phyloP scores from a whole-genome alignment of 1,140 invertebrate genomes.

The Macrobrachium rosenbergii region DNA sequence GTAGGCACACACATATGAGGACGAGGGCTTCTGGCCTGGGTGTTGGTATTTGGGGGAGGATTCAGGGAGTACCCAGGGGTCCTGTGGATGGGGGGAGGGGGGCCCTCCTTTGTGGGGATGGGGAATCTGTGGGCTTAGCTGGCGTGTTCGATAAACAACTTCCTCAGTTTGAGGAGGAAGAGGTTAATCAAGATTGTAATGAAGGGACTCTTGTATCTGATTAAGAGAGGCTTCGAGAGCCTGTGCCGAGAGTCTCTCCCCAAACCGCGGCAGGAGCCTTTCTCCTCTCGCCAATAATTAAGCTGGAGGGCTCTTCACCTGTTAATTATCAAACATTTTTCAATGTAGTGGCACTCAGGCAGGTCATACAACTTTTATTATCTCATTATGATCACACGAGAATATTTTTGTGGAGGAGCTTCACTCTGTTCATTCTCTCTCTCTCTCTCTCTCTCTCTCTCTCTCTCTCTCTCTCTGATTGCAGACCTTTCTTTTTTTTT shows the following conservation, averaged over 20 bases:
- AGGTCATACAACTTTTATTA: constrained; percentile 20
- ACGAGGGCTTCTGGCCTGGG: too few species aligned
- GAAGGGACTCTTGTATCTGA: constrained; percentile 40
- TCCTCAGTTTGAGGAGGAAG: background rate
- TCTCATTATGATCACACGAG: constrained; percentile 48
- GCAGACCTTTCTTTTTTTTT: too few species aligned
- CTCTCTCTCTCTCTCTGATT: too few species aligned
- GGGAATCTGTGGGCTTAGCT: too few species aligned
- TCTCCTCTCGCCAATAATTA: constrained; percentile 44
- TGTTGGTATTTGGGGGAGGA: too few species aligned
- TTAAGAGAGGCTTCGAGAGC: constrained; percentile 4
- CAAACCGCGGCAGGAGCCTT: constrained; percentile 3
- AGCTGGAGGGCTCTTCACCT: constrained; percentile 39
- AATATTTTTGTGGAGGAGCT: constrained; percentile 29
- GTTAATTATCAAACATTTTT: constrained; percentile 58
- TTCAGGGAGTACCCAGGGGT: too few species aligned
- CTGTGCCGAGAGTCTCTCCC: background rate
- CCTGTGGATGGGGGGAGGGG: too few species aligned
- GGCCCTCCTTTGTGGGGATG: too few species aligned
- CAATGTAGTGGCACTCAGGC: constrained; percentile 22
- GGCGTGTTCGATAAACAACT: constrained; percentile 31
- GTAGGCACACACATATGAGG: too few species aligned
- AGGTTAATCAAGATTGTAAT: constrained; percentile 45
- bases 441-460: background rate
- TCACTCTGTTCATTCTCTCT: constrained; percentile 1